phyloP scores from a whole-genome alignment of 2,888 invertebrate species.

The Drosophila incognita region DNA sequence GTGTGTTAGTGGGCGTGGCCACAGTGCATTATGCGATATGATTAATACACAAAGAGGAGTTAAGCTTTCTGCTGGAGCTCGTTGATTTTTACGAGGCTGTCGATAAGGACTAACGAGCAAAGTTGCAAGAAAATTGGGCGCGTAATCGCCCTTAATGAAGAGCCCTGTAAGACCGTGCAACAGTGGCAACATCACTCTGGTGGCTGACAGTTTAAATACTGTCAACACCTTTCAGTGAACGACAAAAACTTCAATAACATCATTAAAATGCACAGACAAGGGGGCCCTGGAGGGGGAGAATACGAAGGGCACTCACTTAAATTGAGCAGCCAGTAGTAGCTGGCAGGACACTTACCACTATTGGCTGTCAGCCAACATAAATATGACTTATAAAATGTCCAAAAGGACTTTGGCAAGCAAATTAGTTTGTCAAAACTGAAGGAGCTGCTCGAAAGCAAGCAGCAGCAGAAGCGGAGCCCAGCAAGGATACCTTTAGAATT shows the following conservation, averaged over 20 bases:
- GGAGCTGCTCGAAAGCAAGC: conserved; percentile 15
- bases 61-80: conserved; percentile 34
- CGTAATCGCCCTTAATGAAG: conserved; percentile 33
- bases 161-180: conserved; percentile 14
- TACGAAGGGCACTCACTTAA: conserved; percentile 57
- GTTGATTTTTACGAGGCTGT: conserved; percentile 49
- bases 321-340: conserved; percentile 49
- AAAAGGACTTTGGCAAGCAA: conserved; percentile 59
- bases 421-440: conserved; percentile 60
- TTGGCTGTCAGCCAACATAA: conserved; percentile 71
- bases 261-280: conserved; percentile 58
- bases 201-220: conserved; percentile 44
- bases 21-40: conserved; percentile 42
- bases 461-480: conserved; percentile 3
- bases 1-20: conserved; percentile 34
- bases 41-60: conserved; percentile 46
- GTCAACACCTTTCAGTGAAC: conserved; percentile 57
- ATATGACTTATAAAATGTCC: conserved; percentile 74
- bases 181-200: conserved; percentile 44
- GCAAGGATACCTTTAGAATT: conserved; percentile 35
- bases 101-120: conserved; percentile 57
- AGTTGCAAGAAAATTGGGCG: conserved; percentile 32
- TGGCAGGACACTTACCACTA: conserved; percentile 45
- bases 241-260: conserved; percentile 71
- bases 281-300: background rate